A percentile compares a stretch with the other conserved stretches of the same genome.
phyloP scores from a whole-genome alignment of 2,113 vertebrate species.

The Alligator mississippiensis region DNA sequence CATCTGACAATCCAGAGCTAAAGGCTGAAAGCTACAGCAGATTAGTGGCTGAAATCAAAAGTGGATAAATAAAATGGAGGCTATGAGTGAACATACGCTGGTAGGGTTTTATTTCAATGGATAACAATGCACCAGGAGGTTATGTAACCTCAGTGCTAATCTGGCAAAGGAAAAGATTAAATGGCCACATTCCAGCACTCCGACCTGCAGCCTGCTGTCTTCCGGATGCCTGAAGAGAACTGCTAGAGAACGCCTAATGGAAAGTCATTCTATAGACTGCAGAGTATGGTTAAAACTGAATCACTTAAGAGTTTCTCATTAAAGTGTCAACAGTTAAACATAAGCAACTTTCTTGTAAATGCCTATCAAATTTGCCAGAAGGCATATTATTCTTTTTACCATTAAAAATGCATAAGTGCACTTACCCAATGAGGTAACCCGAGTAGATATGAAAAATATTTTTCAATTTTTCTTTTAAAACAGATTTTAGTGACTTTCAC shows the following conservation, averaged over 20 bases:
- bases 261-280: neutral
- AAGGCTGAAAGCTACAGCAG: conserved; percentile 61
- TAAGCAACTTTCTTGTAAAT: neutral
- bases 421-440: neutral
- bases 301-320: neutral
- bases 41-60: conserved; percentile 67
- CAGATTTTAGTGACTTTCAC: neutral
- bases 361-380: neutral
- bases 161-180: conserved; percentile 63
- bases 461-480: neutral
- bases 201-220: neutral
- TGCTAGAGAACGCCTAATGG: neutral
- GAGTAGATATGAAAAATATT: neutral
- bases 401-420: neutral
- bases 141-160: neutral
- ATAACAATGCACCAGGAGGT: conserved; percentile 34
- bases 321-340: neutral
- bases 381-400: neutral
- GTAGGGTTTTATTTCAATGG: conserved; percentile 31
- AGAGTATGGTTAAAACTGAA: fast-evolving
- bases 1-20: conserved; percentile 54
- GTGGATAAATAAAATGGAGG: conserved; percentile 31
- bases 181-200: conserved; percentile 49
- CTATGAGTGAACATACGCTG: neutral
- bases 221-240: neutral